Evolutionary conservation across 2,113 vertebrate genomes (phyloP).

Genomic region (Catagonus wagneri): DNA sequence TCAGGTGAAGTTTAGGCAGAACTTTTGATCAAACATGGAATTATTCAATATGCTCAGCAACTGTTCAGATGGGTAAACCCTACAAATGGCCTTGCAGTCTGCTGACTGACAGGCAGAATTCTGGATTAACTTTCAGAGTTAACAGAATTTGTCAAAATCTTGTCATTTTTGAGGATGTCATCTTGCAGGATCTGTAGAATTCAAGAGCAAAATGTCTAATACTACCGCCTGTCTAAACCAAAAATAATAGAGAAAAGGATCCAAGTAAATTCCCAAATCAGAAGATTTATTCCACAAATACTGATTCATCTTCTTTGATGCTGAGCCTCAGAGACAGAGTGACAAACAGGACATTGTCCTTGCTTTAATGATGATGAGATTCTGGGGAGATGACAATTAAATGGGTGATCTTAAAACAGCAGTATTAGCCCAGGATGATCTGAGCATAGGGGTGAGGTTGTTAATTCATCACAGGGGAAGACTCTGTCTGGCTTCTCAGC

Average conservation of each 20-base stretch:
- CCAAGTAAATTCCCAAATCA: not conserved
- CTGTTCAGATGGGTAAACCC: not conserved
- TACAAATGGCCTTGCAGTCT: not conserved
- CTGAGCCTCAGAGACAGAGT: not conserved
- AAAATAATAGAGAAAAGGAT: not conserved
- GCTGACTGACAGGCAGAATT: not conserved
- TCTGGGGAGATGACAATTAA: not conserved
- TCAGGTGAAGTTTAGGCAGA: not conserved
- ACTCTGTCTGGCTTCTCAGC: not conserved
- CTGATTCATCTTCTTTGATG: not conserved
- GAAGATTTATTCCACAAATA: not conserved
- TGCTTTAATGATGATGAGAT: not conserved
- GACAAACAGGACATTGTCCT: too few species aligned
- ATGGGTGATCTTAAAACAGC: not conserved
- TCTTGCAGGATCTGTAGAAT: not conserved
- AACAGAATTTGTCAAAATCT: not conserved
- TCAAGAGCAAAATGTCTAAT: slow-evolving; percentile 20
- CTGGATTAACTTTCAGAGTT: not conserved
- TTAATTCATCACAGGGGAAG: not conserved
- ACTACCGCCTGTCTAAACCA: not conserved
- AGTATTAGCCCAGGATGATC: not conserved
- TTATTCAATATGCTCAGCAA: not conserved
- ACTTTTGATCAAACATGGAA: not conserved
- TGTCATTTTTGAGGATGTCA: not conserved
- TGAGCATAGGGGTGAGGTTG: not conserved